These are phyloP conservation scores for Crypturellus undulatus DNA, from an alignment of 2,113 vertebrate genomes.

Conservation along the genomic window DNA sequence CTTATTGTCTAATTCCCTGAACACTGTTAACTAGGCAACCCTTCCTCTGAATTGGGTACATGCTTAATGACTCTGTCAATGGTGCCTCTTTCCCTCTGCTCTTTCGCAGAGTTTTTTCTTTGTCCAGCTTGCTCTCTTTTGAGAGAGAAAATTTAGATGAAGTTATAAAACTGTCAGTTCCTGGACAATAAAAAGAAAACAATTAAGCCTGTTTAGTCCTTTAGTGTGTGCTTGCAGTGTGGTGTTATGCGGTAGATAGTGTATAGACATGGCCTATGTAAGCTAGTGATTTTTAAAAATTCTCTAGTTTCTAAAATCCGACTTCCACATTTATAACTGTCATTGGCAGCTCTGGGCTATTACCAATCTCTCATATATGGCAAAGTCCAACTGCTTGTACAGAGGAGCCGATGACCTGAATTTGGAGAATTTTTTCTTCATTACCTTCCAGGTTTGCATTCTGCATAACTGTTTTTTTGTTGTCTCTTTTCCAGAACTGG, in stretches of 20 bases:
- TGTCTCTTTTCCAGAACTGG: constrained; percentile 88
- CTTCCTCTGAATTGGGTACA: not conserved
- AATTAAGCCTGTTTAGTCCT: not conserved
- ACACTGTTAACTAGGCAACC: not conserved
- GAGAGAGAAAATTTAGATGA: not conserved
- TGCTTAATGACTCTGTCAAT: not conserved
- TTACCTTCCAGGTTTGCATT: not conserved
- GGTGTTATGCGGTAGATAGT: not conserved
- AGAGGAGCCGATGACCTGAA: not conserved
- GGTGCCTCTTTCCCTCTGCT: not conserved
- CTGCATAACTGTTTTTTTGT: constrained; percentile 21
- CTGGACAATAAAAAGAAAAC: not conserved
- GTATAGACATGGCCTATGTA: not conserved
- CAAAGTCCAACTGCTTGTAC: not conserved
- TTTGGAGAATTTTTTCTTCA: not conserved
- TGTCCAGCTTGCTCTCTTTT: not conserved
- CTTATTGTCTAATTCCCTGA: not conserved
- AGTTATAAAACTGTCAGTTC: not conserved
- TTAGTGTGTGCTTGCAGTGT: not conserved
- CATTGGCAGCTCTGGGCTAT: not conserved
- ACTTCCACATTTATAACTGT: not conserved
- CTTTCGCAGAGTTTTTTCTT: not conserved
- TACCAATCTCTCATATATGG: not conserved
- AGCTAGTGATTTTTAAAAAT: not conserved
- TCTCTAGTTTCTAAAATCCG: not conserved